Percentiles rank a stretch among this genome's conserved stretches.
Evolutionary conservation across 2,113 vertebrate species (phyloP).

Genomic region (Chiloscyllium plagiosum): DNA sequence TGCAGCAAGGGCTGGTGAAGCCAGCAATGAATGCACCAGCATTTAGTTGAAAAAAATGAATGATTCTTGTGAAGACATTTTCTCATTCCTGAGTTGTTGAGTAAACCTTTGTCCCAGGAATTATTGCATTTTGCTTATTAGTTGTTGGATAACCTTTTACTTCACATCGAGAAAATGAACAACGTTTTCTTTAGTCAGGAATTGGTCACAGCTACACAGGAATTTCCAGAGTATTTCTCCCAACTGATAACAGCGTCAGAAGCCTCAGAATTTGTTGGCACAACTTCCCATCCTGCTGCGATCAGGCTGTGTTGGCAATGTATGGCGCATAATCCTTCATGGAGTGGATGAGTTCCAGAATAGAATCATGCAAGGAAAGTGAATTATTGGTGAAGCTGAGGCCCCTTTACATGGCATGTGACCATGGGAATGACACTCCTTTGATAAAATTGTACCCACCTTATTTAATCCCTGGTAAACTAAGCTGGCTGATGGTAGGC

Average conservation of each 20-base stretch:
- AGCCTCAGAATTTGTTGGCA: not conserved
- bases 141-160: not conserved
- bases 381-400: too few species aligned
- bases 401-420: too few species aligned
- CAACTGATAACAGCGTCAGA: not conserved
- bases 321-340: not conserved
- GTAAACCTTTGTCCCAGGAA: not conserved
- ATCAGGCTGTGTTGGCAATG: not conserved
- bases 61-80: not conserved
- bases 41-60: not conserved
- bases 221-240: not conserved
- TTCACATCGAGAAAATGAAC: not conserved
- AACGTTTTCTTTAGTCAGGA: not conserved
- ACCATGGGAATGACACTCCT: too few species aligned
- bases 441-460: too few species aligned
- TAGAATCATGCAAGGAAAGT: too few species aligned
- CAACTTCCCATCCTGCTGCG: not conserved
- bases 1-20: too few species aligned
- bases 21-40: not conserved
- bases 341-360: too few species aligned
- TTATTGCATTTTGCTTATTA: not conserved
- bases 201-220: too few species aligned
- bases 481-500: too few species aligned
- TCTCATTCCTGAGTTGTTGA: not conserved
- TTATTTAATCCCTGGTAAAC: too few species aligned